Evolutionary conservation across 2,113 vertebrate genomes (phyloP), one percentile per base, ranked within the genome.

Genomic region (Megaptera novaeangliae): DNA sequence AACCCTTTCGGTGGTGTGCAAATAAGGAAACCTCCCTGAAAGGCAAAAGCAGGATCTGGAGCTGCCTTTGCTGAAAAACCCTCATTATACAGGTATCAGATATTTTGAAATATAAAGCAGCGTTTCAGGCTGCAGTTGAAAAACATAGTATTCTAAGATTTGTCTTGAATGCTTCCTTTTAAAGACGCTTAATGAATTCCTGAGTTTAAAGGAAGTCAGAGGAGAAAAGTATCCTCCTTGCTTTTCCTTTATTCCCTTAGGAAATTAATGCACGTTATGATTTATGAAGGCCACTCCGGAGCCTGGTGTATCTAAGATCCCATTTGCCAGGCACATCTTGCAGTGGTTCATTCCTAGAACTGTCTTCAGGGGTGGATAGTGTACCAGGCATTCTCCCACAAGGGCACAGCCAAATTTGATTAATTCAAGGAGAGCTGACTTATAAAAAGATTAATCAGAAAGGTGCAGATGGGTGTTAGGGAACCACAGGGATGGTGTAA

Each of bases 121-220:
- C 21, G 39, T 97, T 98, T 97, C 80, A 87, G 63, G 8, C 64
- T 55, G 83, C 20, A 59, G 29, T 66, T 46, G 74, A 92, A 97
- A 97, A 97, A 94, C 20, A 89, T 5, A 41, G 8, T 1, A 1
- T 94, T 98, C 92, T 96, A 89, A 96, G 95, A 68, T 88, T 86
- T 49, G 80, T 83, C 95, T 63, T 75, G 64, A 97, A 83, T 0
- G 0, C 8, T 27, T 96, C 74, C 64, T 93, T 97, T 98, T 93
- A 98, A 93, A 94, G 41, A 66, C 90, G 49, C 36, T 92, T 97
- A 77, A 94, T 94, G 81, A 97, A 97, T 97, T 88, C 91, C 68
- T 44, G 46, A 96, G 92, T 80, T 25, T 64, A 63, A 78, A 61
- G 64, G 8, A 59, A 96, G 25, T 93, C 94, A 0, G 1, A 95